Base-by-base conservation (phyloP, 2,888 invertebrate genomes). In the Ectemnius cavifrons region DNA sequence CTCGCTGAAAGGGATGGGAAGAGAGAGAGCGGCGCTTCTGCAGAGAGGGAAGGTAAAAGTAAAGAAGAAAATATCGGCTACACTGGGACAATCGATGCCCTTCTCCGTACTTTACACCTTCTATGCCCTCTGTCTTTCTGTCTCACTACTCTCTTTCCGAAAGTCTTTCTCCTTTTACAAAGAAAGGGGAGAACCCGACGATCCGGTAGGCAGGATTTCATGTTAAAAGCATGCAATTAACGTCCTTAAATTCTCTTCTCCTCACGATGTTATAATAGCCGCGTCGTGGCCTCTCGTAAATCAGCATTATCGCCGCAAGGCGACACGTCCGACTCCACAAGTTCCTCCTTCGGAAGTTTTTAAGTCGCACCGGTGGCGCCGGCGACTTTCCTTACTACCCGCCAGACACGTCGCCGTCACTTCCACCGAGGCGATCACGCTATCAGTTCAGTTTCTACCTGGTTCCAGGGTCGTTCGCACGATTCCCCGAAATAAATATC, bases 11-110 rank as follows among this genome's bases (percentile, higher is more conserved):
- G 52, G 16, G n/a, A 16, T 16, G 52, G 16, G 52, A 37, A 37
- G 37, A 37, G 37, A 37, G 37, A 1, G 37, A n/a, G n/a, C n/a
- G n/a, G n/a, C n/a, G 37, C 37, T 37, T 37, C 37, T 37, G 57
- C 49, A 57, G 69, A 69, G 63, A 64, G 60, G 28, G 52, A 37
- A 23, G 59, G 6, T n/a, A n/a, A 47, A 63, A 56, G 57, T 47
- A 60, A 61, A 68, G 66, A 14, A 45, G 65, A 73, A 63, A 73
- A 73, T 47, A 58, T 68, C 61, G 63, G 56, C 56, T 59, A 78
- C 63, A 45, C 49, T 68, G 59, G 56, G 47, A 57, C 65, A 69
- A 79, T 71, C 71, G 60, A 77, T 63, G 62, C 57, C 45, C 47
- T 28, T 20, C 57, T 45, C 46, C 63, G 62, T 70, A 71, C 64